Evolutionary conservation across 2,797 vertebrate species (phyloP).

Genomic region (Anableps anableps): DNA sequence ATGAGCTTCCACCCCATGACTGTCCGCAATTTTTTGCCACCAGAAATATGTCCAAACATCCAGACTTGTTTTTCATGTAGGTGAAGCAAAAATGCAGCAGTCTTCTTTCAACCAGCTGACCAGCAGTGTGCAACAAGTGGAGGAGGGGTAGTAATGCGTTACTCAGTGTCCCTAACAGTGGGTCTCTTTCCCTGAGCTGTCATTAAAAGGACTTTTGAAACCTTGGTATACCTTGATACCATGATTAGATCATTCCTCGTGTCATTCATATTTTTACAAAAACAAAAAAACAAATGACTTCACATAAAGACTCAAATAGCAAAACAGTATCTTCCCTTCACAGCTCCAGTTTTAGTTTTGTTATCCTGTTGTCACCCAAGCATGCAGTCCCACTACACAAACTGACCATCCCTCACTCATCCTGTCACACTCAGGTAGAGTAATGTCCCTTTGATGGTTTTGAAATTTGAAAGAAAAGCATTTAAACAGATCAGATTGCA

Average conservation of each 20-base stretch:
- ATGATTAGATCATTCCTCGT: not conserved
- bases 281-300: not conserved
- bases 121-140: too few species aligned
- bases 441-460: constrained; percentile 77
- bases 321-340: constrained; percentile 40
- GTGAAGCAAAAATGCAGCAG: too few species aligned
- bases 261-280: not conserved
- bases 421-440: constrained; percentile 73
- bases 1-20: too few species aligned
- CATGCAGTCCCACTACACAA: constrained; percentile 52
- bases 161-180: not conserved
- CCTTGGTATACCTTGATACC: not conserved
- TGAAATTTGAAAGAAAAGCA: constrained; percentile 79
- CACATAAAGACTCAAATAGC: not conserved
- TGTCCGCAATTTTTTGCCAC: too few species aligned
- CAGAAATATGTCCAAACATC: too few species aligned
- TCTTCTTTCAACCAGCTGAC: too few species aligned
- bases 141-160: not conserved
- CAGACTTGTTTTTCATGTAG: too few species aligned
- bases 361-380: constrained; percentile 46
- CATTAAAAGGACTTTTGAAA: not conserved
- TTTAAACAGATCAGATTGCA: constrained; percentile 78
- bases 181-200: not conserved
- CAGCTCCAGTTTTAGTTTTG: constrained; percentile 33
- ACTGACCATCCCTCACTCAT: constrained; percentile 74